Percentiles rank a stretch among this genome's conserved stretches.
Conservation (phyloP, 2,797 vertebrate species). For the Agapornis canus region DNA sequence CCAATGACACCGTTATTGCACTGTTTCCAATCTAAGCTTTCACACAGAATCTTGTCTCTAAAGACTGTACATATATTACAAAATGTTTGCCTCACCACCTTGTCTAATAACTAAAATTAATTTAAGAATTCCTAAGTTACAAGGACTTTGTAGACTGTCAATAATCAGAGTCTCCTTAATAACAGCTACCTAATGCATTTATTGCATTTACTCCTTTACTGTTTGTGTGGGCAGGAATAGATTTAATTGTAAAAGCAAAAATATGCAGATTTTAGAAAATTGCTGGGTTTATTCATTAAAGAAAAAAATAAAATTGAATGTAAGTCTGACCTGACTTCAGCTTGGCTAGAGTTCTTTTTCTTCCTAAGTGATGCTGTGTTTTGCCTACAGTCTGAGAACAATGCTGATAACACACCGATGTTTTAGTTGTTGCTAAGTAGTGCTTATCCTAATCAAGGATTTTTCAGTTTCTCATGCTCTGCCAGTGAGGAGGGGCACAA, state of each 20-base stretch:
- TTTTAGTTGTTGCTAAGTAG: too few species aligned
- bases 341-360: too few species aligned
- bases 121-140: conserved; percentile 17
- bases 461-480: too few species aligned
- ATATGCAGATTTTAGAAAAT: neutral
- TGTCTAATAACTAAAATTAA: conserved; percentile 37
- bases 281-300: neutral
- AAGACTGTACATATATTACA: neutral
- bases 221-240: neutral
- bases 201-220: neutral
- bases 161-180: conserved; percentile 14
- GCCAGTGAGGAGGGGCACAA: too few species aligned
- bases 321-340: neutral
- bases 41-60: neutral
- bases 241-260: neutral
- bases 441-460: too few species aligned
- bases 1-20: neutral
- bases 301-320: neutral
- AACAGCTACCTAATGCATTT: neutral
- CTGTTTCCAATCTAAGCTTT: neutral
- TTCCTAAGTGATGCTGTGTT: too few species aligned
- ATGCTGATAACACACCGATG: too few species aligned
- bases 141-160: neutral
- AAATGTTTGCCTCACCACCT: neutral
- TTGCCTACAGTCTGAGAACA: too few species aligned